Evolutionary conservation across 2,888 invertebrate genomes (phyloP).

Genomic region (Eretmocerus hayati): DNA sequence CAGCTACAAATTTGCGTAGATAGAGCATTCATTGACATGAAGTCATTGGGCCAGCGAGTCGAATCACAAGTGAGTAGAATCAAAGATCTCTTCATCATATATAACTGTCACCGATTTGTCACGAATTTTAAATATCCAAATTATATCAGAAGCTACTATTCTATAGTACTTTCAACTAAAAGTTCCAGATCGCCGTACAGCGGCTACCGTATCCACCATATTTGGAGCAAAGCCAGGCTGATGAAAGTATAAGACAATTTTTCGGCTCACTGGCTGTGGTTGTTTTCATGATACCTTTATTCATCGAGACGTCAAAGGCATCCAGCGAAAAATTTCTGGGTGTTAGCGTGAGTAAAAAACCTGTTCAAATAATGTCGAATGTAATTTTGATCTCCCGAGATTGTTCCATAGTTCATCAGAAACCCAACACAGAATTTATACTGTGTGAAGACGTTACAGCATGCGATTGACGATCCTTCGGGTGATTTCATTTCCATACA

Average conservation of each 20-base stretch:
- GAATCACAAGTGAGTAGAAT: background rate
- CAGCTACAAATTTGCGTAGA: background rate
- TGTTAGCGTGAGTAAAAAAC: slow-evolving; percentile 34
- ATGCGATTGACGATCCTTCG: too few species aligned
- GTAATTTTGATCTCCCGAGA: background rate
- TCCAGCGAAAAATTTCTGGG: slow-evolving; percentile 42
- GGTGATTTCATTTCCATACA: too few species aligned
- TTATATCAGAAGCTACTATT: too few species aligned
- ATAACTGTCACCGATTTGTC: too few species aligned
- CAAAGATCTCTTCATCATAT: background rate
- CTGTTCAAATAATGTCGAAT: slow-evolving; percentile 1
- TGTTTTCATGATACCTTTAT: slow-evolving; percentile 32
- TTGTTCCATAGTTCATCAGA: too few species aligned
- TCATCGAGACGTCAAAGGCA: slow-evolving; percentile 36
- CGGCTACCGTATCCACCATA: slow-evolving; percentile 13
- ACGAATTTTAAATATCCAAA: too few species aligned
- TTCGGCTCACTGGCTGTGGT: background rate
- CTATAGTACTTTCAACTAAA: background rate
- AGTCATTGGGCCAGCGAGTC: background rate
- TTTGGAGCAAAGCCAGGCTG: background rate
- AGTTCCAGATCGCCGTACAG: slow-evolving; percentile 9
- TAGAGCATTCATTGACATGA: background rate
- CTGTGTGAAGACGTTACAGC: too few species aligned
- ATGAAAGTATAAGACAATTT: background rate
- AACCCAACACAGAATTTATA: too few species aligned